Conservation (phyloP, 1,140 invertebrate species). For the Lasioglossum baleicum region DNA sequence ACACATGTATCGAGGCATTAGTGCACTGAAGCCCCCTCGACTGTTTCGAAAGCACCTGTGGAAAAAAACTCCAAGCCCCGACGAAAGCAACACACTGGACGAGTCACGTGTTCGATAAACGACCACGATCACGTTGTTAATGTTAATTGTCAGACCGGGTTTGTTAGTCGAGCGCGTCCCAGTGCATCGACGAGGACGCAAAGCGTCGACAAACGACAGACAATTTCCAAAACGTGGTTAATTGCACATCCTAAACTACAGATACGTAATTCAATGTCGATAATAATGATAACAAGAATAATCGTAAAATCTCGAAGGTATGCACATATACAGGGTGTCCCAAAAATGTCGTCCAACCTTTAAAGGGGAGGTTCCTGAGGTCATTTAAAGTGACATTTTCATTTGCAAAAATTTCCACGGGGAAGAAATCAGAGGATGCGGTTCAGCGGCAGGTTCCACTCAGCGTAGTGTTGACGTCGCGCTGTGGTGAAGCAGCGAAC, state of each 20-base stretch:
- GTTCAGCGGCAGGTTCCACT: too few species aligned
- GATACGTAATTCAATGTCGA: conserved; percentile 33
- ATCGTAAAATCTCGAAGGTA: conserved; percentile 30
- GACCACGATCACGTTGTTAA: conserved; percentile 31
- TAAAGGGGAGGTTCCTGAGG: too few species aligned
- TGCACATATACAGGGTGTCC: not conserved
- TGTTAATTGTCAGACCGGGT: conserved; percentile 23
- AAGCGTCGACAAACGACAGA: conserved; percentile 40
- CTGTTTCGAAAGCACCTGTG: not conserved
- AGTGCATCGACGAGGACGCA: conserved; percentile 20
- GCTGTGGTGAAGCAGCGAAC: too few species aligned
- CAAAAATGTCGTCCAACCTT: too few species aligned
- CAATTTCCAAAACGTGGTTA: conserved; percentile 43
- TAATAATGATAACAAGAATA: conserved; percentile 18
- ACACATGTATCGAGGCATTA: too few species aligned
- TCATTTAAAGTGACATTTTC: too few species aligned
- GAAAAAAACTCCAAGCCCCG: conserved; percentile 19
- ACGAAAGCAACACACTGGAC: conserved; percentile 75
- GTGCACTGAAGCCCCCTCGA: too few species aligned
- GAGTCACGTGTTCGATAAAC: conserved; percentile 48
- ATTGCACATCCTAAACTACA: conserved; percentile 54
- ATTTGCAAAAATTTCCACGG: too few species aligned
- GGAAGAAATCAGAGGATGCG: too few species aligned
- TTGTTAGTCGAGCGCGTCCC: conserved; percentile 27
- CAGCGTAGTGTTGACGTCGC: too few species aligned